phyloP scores from a whole-genome alignment of 92 coral and sea anemone species.

The Desmophyllum pertusum region DNA sequence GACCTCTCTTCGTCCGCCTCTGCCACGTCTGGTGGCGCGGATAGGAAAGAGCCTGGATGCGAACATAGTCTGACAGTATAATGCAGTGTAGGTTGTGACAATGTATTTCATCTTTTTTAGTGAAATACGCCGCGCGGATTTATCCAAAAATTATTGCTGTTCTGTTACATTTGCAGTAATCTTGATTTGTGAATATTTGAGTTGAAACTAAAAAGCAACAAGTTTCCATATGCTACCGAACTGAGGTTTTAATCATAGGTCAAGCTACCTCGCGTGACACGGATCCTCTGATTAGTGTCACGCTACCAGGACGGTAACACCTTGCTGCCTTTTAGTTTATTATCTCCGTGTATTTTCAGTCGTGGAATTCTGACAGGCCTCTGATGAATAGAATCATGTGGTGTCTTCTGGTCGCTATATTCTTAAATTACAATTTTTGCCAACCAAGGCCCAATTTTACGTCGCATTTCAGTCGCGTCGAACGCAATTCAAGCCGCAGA shows the following conservation, averaged over 20 bases:
- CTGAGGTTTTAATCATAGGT: neutral
- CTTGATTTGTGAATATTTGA: slow-evolving; percentile 20
- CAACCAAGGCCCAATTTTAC: neutral
- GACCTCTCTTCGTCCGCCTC: neutral
- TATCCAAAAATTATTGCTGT: neutral
- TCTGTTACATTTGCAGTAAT: neutral
- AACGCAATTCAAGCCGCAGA: too few relatives aligned
- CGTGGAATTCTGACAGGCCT: slow-evolving; percentile 4
- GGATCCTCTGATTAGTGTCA: neutral
- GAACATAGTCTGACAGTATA: neutral
- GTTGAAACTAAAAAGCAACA: slow-evolving; percentile 18
- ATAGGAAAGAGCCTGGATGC: neutral
- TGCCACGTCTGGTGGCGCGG: neutral
- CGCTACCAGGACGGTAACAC: neutral
- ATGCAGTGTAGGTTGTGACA: neutral
- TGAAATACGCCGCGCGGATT: neutral
- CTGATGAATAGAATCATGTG: slow-evolving; percentile 10
- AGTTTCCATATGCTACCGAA: neutral
- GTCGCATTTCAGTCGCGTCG: too few relatives aligned
- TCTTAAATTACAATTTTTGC: neutral
- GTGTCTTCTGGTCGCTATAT: neutral
- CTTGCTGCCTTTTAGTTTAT: slow-evolving; percentile 19
- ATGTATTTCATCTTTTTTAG: neutral
- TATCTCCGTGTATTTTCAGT: neutral
- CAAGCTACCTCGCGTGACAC: neutral